Conservation (phyloP, 2,797 vertebrate genomes). For the Triplophysa yarkandensis region DNA sequence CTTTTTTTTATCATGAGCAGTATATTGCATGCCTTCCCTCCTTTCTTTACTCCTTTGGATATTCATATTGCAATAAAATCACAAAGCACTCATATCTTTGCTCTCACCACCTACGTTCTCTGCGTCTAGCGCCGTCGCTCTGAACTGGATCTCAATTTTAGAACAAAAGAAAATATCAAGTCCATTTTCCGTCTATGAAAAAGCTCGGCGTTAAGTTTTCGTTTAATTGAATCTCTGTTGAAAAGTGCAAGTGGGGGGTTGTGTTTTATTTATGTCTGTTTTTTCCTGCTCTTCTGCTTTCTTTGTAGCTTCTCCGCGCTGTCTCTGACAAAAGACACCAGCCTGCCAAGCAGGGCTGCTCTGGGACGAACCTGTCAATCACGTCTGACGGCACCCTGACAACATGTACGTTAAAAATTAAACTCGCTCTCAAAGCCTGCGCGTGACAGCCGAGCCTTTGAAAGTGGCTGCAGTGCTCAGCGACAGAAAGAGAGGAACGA, state of each 20-base stretch:
- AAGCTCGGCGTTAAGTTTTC: constrained; percentile 72
- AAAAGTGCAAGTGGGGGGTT: constrained; percentile 77
- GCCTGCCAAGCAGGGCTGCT: constrained; percentile 82
- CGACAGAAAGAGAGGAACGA: constrained; percentile 80
- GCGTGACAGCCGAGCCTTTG: constrained; percentile 82
- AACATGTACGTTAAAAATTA: constrained; percentile 86
- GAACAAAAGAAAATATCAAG: constrained; percentile 71
- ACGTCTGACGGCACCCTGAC: constrained; percentile 82
- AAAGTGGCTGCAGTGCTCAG: constrained; percentile 82
- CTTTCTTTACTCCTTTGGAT: no score
- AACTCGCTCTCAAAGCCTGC: constrained; percentile 81
- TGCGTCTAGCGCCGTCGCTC: background rate
- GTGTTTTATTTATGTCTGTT: constrained; percentile 84
- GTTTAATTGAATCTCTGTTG: constrained; percentile 82
- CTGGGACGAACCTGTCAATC: constrained; percentile 85
- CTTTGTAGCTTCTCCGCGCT: constrained; percentile 81
- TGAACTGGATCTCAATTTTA: constrained; percentile 38
- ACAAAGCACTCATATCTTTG: constrained; percentile 9
- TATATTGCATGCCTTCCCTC: background rate
- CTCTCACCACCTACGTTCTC: constrained; percentile 12
- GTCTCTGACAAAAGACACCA: constrained; percentile 83
- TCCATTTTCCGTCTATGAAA: constrained; percentile 63
- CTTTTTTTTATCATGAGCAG: background rate
- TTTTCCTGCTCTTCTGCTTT: constrained; percentile 72
- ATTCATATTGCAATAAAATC: constrained; percentile 20